Percentiles rank a stretch among this genome's conserved stretches.
phyloP scores from a whole-genome alignment of 2,797 vertebrate genomes.

The Falco peregrinus region DNA sequence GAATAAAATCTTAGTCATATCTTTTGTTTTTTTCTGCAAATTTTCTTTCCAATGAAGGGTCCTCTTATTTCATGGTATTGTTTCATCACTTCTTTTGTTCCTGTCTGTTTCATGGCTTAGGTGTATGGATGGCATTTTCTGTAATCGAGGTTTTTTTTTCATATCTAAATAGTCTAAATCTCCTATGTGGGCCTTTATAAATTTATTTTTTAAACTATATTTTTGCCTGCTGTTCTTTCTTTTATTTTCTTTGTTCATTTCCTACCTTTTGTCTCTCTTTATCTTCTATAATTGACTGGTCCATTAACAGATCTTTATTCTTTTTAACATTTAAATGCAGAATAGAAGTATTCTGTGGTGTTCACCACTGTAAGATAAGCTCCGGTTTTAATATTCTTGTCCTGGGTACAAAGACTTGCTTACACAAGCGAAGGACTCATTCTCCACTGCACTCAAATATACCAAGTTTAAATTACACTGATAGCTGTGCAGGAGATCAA shows the following conservation, averaged over 20 bases:
- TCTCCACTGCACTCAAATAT: not conserved
- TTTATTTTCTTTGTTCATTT: not conserved
- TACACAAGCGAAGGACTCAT: conserved; percentile 15
- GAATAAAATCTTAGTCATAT: rapidly evolving
- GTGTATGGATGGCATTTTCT: not conserved
- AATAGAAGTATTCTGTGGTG: not conserved
- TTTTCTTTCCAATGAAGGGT: not conserved
- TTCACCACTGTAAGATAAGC: conserved; percentile 16
- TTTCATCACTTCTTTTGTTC: not conserved
- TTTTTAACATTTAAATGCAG: not conserved
- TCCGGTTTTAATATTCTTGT: conserved; percentile 33
- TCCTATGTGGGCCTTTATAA: no score
- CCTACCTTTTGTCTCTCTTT: conserved; percentile 5
- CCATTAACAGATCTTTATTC: not conserved
- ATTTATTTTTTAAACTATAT: not conserved
- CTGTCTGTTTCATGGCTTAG: not conserved
- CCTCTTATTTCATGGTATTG: not conserved
- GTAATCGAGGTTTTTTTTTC: not conserved
- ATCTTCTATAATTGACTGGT: not conserved
- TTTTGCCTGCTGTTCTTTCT: not conserved
- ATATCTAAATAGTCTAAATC: not conserved
- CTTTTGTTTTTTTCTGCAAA: not conserved
- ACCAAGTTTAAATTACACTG: not conserved
- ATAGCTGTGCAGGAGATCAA: not conserved
- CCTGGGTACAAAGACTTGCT: not conserved